A percentile compares a stretch with the other conserved stretches of the same genome.
Conservation (phyloP, 2,113 vertebrate genomes). For the Brachypteracias leptosomus region DNA sequence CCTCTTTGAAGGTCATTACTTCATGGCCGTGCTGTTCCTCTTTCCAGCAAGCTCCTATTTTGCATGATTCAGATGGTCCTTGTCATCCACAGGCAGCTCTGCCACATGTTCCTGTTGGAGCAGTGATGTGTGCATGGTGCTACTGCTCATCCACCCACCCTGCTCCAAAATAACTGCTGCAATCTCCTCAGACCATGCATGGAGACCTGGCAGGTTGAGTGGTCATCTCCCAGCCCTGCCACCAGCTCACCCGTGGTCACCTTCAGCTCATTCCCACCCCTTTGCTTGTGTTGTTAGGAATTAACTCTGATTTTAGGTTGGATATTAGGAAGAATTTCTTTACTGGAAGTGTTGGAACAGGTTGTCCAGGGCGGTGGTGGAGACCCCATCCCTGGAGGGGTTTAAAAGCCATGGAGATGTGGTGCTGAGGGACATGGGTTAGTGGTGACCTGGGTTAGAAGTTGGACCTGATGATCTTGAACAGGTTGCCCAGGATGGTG, state of each 20-base stretch:
- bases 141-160: accelerated
- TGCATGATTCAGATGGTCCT: not conserved
- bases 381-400: no score
- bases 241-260: not conserved
- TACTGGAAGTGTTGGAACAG: no score
- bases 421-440: no score
- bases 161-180: not conserved
- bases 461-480: no score
- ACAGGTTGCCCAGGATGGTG: no score
- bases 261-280: not conserved
- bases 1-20: slow-evolving; percentile 17
- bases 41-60: not conserved
- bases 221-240: not conserved
- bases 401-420: no score
- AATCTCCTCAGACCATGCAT: not conserved
- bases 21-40: not conserved
- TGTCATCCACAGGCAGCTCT: not conserved
- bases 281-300: not conserved
- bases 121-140: accelerated
- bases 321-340: no score
- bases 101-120: not conserved
- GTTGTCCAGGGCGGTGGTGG: no score
- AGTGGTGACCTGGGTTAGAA: no score
- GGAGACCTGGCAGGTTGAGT: not conserved
- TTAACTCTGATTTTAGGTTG: no score